Conservation (phyloP, 2,797 vertebrate genomes). For the Lutjanus argentimaculatus region DNA sequence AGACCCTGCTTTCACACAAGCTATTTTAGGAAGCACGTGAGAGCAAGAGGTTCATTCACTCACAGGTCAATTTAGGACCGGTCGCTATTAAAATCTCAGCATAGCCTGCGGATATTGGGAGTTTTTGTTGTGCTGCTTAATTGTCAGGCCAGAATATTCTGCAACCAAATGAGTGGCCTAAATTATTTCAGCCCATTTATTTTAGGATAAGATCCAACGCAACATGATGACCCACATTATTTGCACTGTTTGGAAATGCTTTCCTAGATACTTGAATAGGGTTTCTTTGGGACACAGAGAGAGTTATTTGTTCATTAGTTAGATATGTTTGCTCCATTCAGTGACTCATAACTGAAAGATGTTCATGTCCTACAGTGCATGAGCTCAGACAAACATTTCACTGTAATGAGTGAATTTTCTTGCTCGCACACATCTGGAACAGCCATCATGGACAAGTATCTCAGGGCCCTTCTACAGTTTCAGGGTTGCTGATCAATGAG, state of each 20-base stretch:
- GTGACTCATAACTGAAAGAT: slow-evolving; percentile 26
- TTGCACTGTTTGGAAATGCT: slow-evolving; percentile 51
- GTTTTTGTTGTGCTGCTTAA: slow-evolving; percentile 66
- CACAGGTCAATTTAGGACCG: slow-evolving; percentile 57
- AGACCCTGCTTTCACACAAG: slow-evolving; percentile 77
- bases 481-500: slow-evolving; percentile 22
- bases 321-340: slow-evolving; percentile 27
- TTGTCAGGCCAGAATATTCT: slow-evolving; percentile 62
- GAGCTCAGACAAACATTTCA: slow-evolving; percentile 28
- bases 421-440: slow-evolving; percentile 37
- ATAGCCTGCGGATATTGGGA: slow-evolving; percentile 48
- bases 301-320: slow-evolving; percentile 48
- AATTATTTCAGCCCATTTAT: slow-evolving; percentile 73
- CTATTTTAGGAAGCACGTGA: slow-evolving; percentile 85
- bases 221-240: slow-evolving; percentile 73
- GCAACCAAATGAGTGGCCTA: slow-evolving; percentile 63
- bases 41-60: slow-evolving; percentile 69
- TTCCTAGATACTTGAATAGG: slow-evolving; percentile 41
- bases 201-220: slow-evolving; percentile 65
- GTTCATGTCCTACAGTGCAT: slow-evolving; percentile 16
- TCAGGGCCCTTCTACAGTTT: slow-evolving; percentile 14
- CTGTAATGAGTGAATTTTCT: slow-evolving; percentile 20
- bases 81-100: slow-evolving; percentile 61
- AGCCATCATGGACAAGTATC: slow-evolving; percentile 11
- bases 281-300: slow-evolving; percentile 34